These are phyloP conservation scores for Champsocephalus esox DNA, from an alignment of 2,797 vertebrate species.

Conservation along the genomic window DNA sequence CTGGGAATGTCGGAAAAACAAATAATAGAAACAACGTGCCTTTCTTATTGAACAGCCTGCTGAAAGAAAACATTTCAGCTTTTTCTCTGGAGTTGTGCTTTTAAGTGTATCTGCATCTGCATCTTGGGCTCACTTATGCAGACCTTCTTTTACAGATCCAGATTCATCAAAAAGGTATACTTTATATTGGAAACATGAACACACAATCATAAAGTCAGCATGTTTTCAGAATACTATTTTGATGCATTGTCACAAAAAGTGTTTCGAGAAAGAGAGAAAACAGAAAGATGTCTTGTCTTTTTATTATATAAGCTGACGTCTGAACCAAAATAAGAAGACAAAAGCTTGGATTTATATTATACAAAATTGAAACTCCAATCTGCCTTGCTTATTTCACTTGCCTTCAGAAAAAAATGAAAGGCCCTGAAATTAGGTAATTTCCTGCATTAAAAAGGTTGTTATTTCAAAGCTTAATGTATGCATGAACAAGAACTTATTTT, in stretches of 20 bases:
- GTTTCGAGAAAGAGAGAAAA: slow-evolving; percentile 1
- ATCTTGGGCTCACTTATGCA: not conserved
- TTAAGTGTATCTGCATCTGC: not conserved
- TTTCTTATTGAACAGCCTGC: not conserved
- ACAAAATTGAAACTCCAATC: not conserved
- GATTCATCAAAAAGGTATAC: not conserved
- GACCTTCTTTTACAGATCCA: not conserved
- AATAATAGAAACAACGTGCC: not conserved
- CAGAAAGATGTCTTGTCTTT: slow-evolving; percentile 7
- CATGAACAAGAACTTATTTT: not conserved
- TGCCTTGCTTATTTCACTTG: not conserved
- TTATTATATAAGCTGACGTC: slow-evolving; percentile 9
- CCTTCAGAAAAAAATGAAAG: not conserved
- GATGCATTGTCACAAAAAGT: not conserved
- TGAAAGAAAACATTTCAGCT: not conserved
- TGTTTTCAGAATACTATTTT: too few species aligned
- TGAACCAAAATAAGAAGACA: slow-evolving; percentile 24
- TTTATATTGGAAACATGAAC: too few species aligned
- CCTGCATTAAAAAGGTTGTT: not conserved
- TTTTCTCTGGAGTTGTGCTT: not conserved
- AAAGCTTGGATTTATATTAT: not conserved
- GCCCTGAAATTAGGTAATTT: not conserved
- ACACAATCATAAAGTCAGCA: too few species aligned
- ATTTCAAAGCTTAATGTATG: not conserved
- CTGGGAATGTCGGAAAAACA: not conserved